A percentile compares a stretch with the other conserved stretches of the same genome.
These are phyloP conservation scores for Anthonomus grandis DNA, from an alignment of 1,140 invertebrate genomes.

Conservation along the genomic window DNA sequence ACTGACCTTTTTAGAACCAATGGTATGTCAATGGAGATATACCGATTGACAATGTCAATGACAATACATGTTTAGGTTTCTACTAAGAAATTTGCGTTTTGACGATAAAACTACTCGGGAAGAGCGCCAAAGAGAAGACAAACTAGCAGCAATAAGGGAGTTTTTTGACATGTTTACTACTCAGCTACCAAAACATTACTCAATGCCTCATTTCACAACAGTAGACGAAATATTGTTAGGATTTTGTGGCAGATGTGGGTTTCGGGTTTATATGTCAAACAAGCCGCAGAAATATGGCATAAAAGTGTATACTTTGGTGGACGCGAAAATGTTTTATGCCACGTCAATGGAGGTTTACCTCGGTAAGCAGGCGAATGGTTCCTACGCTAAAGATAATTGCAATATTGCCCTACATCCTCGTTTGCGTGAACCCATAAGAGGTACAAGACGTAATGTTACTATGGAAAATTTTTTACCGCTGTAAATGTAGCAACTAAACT, in stretches of 20 bases:
- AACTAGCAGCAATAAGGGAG: constrained; percentile 10
- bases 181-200: constrained; percentile 6
- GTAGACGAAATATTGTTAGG: constrained; percentile 24
- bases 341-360: constrained; percentile 27
- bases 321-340: constrained; percentile 29
- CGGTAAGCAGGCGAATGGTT: constrained; percentile 20
- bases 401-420: constrained; percentile 12
- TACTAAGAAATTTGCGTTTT: constrained; percentile 3
- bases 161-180: constrained; percentile 13
- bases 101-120: constrained; percentile 6
- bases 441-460: constrained; percentile 17
- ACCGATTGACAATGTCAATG: constrained; percentile 2
- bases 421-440: constrained; percentile 21
- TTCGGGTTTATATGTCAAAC: constrained; percentile 23
- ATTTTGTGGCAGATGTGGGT: constrained; percentile 29
- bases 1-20: constrained; percentile 3
- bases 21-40: neutral
- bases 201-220: constrained; percentile 11
- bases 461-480: constrained; percentile 19
- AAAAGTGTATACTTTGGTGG: constrained; percentile 26
- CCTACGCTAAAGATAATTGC: constrained; percentile 4
- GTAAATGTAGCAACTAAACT: constrained; percentile 9
- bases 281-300: constrained; percentile 31
- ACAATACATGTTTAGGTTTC: too few relatives aligned
- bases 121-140: neutral